Base-by-base conservation (phyloP, 2,888 invertebrate genomes). In the Aporophyla nigra region DNA sequence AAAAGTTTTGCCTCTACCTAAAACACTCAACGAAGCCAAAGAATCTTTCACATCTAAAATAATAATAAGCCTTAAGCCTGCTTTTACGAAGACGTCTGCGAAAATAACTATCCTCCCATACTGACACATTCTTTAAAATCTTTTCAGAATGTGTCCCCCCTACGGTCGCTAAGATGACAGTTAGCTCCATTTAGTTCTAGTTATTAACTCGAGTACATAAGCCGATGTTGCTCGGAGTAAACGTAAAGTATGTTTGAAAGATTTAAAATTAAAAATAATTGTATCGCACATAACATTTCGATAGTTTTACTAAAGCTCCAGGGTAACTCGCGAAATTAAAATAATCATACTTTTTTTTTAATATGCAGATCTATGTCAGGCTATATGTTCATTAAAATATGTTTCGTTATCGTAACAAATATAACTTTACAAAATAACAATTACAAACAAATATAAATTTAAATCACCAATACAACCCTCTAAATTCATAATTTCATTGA, bases 201-300 rank as follows among this genome's bases (percentile, higher is more conserved):
- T 70, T 68, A 82, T 71, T 63, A 59, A 82, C 27, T 68, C n/a
- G 51, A 16, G 49, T 66, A 73, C 53, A 53, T 49, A 61, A 16
- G 40, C 27, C n/a, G 27, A 10, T 43, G 21, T 24, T 24, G 24
- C 24, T 53, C 16, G 10, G 4, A 65, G 24, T 4, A 65, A 65
- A 49, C 4, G 0, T 65, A 21, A 21, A 65, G 24, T 24, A 12
- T 12, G 7, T 27, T 7, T 4, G 24, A 46, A 24, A 65, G 19
- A 3, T 49, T 27, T 49, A 46, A n/a, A 46, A 46, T 24, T 24
- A 1, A 5, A 46, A 33, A 33, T 33, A 27, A 9, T 19, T 19
- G 5, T 58, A 33, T 59, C 9, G 59, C 21, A 10, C 33, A 33
- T 5, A 59, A 33, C 21, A 33, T 27, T 27, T 27, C 24, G 7